phyloP scores from a whole-genome alignment of 2,888 invertebrate species.

The Cephalotes varians region DNA sequence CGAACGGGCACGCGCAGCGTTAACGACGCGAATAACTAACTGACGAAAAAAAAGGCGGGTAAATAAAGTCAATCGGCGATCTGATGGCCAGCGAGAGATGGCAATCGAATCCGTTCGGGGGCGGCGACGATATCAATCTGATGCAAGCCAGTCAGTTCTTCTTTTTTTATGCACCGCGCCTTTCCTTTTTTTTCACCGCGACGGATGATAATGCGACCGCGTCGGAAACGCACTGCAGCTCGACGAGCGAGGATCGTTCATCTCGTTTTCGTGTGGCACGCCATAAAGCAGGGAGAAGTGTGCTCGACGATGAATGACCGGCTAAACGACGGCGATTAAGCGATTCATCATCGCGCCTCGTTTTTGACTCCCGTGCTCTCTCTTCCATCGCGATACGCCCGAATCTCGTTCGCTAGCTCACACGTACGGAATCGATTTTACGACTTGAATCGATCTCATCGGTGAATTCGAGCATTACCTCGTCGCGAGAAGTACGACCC shows the following conservation, averaged over 20 bases:
- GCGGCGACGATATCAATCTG: conserved; percentile 34
- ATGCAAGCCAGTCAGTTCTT: background rate
- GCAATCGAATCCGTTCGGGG: background rate
- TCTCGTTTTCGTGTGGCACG: conserved; percentile 40
- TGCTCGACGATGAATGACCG: conserved; percentile 29
- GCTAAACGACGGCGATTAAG: conserved; percentile 34
- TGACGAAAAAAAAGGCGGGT: background rate
- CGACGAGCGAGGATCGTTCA: conserved; percentile 11
- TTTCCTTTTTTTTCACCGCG: background rate
- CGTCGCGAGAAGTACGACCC: background rate
- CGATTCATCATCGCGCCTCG: conserved; percentile 33
- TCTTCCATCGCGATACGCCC: background rate
- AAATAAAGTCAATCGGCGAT: conserved; percentile 29
- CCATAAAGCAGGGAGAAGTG: conserved; percentile 29
- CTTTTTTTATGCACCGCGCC: background rate
- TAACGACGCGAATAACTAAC: conserved; percentile 48
- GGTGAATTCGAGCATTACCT: background rate
- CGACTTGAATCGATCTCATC: background rate
- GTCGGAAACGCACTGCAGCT: background rate
- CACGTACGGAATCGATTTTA: background rate
- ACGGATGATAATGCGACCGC: conserved; percentile 24
- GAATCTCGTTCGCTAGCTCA: conserved; percentile 20
- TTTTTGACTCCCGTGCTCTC: background rate
- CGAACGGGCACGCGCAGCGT: conserved; percentile 7
- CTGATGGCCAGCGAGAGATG: conserved; percentile 22